Evolutionary conservation across 2,888 invertebrate species (phyloP), one percentile per base, ranked within the genome.

Genomic region (Sturmia bella): DNA sequence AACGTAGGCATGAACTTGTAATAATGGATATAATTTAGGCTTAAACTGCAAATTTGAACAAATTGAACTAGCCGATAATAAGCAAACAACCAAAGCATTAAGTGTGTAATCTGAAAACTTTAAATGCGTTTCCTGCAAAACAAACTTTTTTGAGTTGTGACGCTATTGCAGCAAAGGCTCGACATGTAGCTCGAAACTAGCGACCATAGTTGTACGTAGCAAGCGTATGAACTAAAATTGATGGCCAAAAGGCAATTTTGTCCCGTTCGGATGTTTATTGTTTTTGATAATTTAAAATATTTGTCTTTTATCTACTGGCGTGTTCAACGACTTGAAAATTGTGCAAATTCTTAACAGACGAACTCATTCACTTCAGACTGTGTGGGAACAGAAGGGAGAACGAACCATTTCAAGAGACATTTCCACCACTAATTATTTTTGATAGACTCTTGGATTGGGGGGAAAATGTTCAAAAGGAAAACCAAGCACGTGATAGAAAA

Each of bases 281-380:
- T 57, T 68, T 50, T 75, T 75, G 45, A 52, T 59, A 41, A 61
- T 43, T 52, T 48, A 17, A 17, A 52, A 32, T 17, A 27, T 21
- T 15, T 17, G 32, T 27, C 21, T 15, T 41, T 43, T 68, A 27
- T 11, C 54, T 45, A 63, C 41, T 56, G 50, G 39, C 41, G 56
- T 73, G 50, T 52, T 79, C 45, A 77, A 63, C 61, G 63, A 68
- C 68, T 79, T 66, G 79, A 68, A 78, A 78, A 78, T 57, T 78
- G 78, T 74, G 77, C 63, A 78, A 81, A 69, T 78, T 78, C 68
- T 61, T 78, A 77, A 63, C 73, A 69, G 63, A 73, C 54, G 63
- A 57, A 32, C 70, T 63, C 64, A 57, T 21, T 50, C 54, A 69
- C 63, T 74, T 52, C 11, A 52, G 61, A 17, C 24, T 15, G 37